phyloP scores from a whole-genome alignment of 2,797 vertebrate genomes.

The Oophaga sylvatica region DNA sequence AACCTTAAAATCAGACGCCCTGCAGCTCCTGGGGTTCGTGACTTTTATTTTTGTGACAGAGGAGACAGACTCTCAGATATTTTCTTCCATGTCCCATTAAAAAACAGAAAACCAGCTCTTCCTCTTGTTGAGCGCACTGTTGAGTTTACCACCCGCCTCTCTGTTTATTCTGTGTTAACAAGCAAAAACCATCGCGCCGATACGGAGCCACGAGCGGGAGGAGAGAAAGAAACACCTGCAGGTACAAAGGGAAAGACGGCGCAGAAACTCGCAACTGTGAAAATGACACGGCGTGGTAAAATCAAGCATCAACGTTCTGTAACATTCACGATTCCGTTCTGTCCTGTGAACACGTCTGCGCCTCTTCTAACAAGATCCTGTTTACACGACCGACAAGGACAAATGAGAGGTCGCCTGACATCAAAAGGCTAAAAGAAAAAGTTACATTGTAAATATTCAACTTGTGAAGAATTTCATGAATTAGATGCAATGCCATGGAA shows the following conservation, averaged over 20 bases:
- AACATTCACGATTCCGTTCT: background rate
- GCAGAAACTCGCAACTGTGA: background rate
- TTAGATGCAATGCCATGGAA: background rate
- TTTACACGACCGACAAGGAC: background rate
- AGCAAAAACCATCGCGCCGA: background rate
- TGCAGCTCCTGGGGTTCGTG: background rate
- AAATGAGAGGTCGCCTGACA: no score
- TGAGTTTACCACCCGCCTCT: slow-evolving; percentile 13
- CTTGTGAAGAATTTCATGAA: no score
- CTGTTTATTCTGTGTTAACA: slow-evolving; percentile 26
- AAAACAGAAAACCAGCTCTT: background rate
- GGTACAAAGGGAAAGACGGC: slow-evolving; percentile 13
- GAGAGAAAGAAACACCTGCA: slow-evolving; percentile 18
- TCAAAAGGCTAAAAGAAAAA: no score
- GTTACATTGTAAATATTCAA: no score
- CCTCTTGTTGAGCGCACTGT: background rate
- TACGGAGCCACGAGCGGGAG: background rate
- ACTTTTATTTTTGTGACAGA: background rate
- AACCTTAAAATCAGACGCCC: background rate
- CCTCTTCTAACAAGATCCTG: background rate
- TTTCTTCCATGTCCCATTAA: background rate
- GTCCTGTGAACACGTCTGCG: background rate
- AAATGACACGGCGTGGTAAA: background rate
- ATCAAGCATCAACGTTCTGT: background rate
- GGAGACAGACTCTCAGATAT: background rate